Percentiles rank a stretch among this genome's conserved stretches.
Evolutionary conservation across 2,888 invertebrate genomes (phyloP).

Genomic region (Cantharis rufa): DNA sequence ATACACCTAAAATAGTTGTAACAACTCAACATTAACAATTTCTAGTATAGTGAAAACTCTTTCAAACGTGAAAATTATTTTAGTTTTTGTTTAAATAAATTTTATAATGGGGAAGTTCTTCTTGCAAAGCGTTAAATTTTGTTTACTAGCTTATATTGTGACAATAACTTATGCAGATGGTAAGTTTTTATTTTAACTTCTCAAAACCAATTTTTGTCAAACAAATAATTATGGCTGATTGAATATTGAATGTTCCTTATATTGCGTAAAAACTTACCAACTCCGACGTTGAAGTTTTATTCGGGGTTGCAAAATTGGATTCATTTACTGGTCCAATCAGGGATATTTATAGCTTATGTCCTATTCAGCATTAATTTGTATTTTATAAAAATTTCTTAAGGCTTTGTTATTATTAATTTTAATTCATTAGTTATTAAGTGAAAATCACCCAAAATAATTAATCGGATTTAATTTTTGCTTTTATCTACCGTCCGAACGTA

Average conservation of each 20-base stretch:
- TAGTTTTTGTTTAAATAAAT: not conserved
- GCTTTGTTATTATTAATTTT: not conserved
- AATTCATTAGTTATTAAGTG: too few species aligned
- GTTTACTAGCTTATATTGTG: not conserved
- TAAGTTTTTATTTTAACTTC: not conserved
- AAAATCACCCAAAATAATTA: not conserved
- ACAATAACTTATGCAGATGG: not conserved
- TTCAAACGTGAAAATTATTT: not conserved
- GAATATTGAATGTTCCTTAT: not conserved
- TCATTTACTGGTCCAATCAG: not conserved
- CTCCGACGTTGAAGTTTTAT: not conserved
- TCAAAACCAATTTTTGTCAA: not conserved
- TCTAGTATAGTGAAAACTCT: not conserved
- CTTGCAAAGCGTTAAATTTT: not conserved
- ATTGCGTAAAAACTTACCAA: not conserved
- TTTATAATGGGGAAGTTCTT: not conserved
- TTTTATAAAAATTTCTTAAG: not conserved
- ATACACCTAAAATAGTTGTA: conserved; percentile 4
- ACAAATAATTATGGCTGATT: not conserved
- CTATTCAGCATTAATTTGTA: not conserved
- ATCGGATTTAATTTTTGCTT: not conserved
- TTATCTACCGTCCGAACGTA: not conserved
- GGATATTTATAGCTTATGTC: not conserved
- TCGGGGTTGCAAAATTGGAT: not conserved
- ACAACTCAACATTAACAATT: not conserved